Evolutionary conservation across 2,888 invertebrate species (phyloP), one percentile per base, ranked within the genome.

Genomic region (Apamea epomidion): DNA sequence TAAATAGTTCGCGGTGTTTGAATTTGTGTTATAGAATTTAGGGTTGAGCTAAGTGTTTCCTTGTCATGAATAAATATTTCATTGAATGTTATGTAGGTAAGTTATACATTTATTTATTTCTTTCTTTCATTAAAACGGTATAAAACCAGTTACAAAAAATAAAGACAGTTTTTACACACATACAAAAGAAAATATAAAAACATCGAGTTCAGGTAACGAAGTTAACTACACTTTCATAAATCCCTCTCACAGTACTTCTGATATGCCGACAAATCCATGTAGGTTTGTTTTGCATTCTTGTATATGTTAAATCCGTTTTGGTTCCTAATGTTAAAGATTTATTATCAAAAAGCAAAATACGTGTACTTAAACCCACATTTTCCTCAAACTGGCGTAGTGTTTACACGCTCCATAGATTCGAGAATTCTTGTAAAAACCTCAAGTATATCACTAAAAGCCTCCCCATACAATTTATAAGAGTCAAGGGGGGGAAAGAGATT

Each of bases 391-490:
- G 4, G 4, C 29, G 51, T 69, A 65, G 68, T 87, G 58, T 84
- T 84, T 85, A 87, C 77, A 85, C 73, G 72, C 75, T 85, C 29
- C 32, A 77, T 65, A 74, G 64, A 75, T 81, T 45, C 70, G 77
- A 72, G 76, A 42, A 76, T 74, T 76, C 69, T 73, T 70, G 85
- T 74, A 81, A 81, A 85, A 87, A 87, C 82, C 81, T 84, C 48
- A 74, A 86, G 88, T 60, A 78, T 71, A 85, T 69, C 69, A 85
- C 88, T 86, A 79, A 88, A 88, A 74, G 78, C 85, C 88, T 88
- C 79, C 80, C 80, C 78, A 77, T 76, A 85, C 62, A 88, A 82
- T 67, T 79, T 83, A 71, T 76, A 79, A 81, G 87, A 89, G 85
- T 82, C 81, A 87, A 81, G 80, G 78, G 51, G 83, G 87, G 88